phyloP scores from a whole-genome alignment of 1,140 invertebrate genomes.

The Andrena cerasifolii region DNA sequence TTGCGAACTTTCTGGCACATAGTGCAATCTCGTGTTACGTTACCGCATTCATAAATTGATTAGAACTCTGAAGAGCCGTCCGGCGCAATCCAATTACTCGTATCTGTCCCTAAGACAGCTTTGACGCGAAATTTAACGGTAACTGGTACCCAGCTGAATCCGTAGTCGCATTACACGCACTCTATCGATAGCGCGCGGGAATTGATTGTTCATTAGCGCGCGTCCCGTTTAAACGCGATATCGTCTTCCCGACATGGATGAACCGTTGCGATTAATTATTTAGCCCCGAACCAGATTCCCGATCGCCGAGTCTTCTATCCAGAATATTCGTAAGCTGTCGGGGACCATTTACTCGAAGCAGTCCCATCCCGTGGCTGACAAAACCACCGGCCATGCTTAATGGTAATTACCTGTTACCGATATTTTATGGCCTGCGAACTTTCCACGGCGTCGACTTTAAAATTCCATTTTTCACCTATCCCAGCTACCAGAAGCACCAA shows the following conservation, averaged over 20 bases:
- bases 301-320: neutral
- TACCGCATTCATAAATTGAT: conserved; percentile 70
- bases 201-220: neutral
- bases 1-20: conserved; percentile 40
- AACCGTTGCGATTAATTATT: neutral
- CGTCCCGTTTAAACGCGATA: neutral
- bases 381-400: neutral
- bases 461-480: neutral
- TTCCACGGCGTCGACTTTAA: neutral
- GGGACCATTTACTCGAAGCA: neutral
- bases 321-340: neutral
- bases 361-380: neutral
- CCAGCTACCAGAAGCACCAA: too few species aligned
- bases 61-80: conserved; percentile 58
- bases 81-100: conserved; percentile 52
- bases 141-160: conserved; percentile 3
- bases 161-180: neutral
- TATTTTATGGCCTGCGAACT: neutral
- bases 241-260: neutral
- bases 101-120: conserved; percentile 2
- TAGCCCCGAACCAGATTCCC: neutral
- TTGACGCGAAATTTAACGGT: neutral
- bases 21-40: conserved; percentile 67
- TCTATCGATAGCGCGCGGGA: neutral
- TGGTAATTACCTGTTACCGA: neutral